phyloP scores from a whole-genome alignment of 2,888 invertebrate genomes.

The Palloptera scutellata region DNA sequence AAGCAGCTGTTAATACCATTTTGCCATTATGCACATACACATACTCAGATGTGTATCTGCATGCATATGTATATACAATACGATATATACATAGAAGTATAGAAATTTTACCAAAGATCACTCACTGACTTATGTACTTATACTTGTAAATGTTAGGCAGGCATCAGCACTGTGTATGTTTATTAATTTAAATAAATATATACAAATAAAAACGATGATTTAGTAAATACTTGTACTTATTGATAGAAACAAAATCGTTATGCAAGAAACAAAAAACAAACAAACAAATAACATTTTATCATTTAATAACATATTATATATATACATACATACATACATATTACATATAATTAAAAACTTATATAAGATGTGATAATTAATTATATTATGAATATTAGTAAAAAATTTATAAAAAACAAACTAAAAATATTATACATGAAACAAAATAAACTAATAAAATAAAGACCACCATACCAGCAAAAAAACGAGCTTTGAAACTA shows the following conservation, averaged over 20 bases:
- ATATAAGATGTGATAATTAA: slow-evolving; percentile 46
- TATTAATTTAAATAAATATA: background rate
- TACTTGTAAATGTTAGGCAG: no score
- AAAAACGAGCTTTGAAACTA: background rate
- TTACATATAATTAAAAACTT: slow-evolving; percentile 33
- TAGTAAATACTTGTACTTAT: no score
- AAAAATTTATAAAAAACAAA: slow-evolving; percentile 23
- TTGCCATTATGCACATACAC: no score
- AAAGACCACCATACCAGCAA: slow-evolving; percentile 52
- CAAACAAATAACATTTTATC: background rate
- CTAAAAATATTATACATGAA: slow-evolving; percentile 23
- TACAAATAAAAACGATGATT: no score
- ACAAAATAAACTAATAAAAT: slow-evolving; percentile 25
- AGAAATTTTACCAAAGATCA: no score
- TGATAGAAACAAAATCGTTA: slow-evolving; percentile 5
- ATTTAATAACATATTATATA: background rate
- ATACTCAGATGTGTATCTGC: no score
- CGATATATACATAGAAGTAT: no score
- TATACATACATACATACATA: slow-evolving; percentile 19
- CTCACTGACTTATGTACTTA: no score
- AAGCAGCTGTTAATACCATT: no score
- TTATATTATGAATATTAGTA: slow-evolving; percentile 34
- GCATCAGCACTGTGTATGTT: no score
- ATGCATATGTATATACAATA: no score
- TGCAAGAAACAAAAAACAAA: slow-evolving; percentile 8